Percentiles rank a stretch among this genome's conserved stretches.
Conservation (phyloP, 2,888 invertebrate species). For the Philereme transversata region DNA sequence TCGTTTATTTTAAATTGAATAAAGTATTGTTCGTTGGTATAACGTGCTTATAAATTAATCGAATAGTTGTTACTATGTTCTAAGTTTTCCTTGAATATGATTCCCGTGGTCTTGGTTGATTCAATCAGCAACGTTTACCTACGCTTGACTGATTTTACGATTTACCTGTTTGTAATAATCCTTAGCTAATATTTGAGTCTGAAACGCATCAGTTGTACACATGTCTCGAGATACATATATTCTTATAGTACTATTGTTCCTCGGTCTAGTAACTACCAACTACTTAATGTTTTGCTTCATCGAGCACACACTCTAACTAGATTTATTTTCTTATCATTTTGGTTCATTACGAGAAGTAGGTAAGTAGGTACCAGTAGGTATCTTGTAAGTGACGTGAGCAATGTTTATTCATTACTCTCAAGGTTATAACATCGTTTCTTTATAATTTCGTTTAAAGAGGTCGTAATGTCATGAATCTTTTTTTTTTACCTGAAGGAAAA, state of each 20-base stretch:
- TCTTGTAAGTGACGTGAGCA: constrained; percentile 23
- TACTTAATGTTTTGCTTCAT: constrained; percentile 30
- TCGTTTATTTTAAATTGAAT: constrained; percentile 48
- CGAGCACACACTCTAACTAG: constrained; percentile 13
- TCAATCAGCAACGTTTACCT: background rate
- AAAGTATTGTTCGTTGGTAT: constrained; percentile 31
- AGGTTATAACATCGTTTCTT: constrained; percentile 20
- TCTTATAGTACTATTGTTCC: constrained; percentile 27
- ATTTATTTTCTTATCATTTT: constrained; percentile 26
- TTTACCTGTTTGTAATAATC: background rate
- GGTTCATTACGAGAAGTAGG: constrained; percentile 19
- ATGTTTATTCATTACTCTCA: constrained; percentile 26
- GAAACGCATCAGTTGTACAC: background rate
- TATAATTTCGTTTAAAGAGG: constrained; percentile 12
- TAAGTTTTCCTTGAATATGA: constrained; percentile 16
- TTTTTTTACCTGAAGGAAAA: constrained; percentile 19
- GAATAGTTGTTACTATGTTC: constrained; percentile 10
- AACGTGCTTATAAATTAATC: constrained; percentile 18
- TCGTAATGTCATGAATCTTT: constrained; percentile 11
- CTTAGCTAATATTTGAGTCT: background rate
- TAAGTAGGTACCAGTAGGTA: constrained; percentile 2
- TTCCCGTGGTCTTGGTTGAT: constrained; percentile 6
- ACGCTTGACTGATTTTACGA: constrained; percentile 10
- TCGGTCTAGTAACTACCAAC: constrained; percentile 37
- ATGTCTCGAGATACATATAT: constrained; percentile 15